Conservation (phyloP, 2,888 invertebrate genomes). For the Stictocephala bisonia region DNA sequence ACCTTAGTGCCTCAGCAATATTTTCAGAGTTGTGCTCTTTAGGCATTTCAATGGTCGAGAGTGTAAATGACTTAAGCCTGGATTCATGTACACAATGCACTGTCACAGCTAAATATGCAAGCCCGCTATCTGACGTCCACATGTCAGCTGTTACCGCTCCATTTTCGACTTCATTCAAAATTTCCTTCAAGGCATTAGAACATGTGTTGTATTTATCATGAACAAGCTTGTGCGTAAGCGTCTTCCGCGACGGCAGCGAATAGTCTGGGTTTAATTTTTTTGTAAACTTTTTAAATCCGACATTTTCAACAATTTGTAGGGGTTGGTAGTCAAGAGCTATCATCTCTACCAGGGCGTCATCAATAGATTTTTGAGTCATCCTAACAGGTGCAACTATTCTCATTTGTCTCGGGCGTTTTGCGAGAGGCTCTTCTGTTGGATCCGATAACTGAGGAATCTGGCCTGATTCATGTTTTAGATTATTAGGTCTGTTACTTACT, state of each 20-base stretch:
- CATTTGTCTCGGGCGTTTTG: not conserved
- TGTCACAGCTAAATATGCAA: not conserved
- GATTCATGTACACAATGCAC: not conserved
- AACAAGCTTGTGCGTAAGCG: not conserved
- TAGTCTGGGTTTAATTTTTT: conserved; percentile 27
- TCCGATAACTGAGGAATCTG: not conserved
- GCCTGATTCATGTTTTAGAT: not conserved
- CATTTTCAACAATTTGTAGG: conserved; percentile 22
- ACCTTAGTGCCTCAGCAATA: not conserved
- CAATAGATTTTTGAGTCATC: conserved; percentile 1
- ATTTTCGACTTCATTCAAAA: not conserved
- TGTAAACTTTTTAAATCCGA: not conserved
- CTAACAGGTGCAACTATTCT: not conserved
- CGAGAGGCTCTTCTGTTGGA: not conserved
- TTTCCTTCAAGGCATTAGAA: conserved; percentile 21
- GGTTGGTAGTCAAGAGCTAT: conserved; percentile 5
- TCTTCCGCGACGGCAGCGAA: not conserved
- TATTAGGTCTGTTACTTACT: too few species aligned
- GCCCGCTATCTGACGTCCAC: conserved; percentile 7
- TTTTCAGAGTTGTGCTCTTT: not conserved
- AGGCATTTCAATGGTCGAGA: not conserved
- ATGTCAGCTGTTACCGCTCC: not conserved
- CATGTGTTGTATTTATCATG: not conserved
- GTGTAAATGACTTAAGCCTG: not conserved
- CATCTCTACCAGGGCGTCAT: conserved; percentile 20